Base-by-base conservation (phyloP, 2,888 invertebrate species). In the Tipula lateralis region DNA sequence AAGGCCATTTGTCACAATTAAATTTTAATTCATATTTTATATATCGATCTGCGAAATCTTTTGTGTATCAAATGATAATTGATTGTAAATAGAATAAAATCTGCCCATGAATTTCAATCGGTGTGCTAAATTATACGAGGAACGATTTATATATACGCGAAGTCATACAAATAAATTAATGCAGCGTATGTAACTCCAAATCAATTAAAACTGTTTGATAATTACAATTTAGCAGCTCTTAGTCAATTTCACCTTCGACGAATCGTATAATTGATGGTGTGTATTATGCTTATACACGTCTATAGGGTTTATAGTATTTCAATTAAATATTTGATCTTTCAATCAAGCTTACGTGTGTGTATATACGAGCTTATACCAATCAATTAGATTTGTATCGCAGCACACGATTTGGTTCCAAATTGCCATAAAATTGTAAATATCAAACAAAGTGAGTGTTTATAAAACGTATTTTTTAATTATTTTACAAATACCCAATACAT, bases 131-230 rank as follows among this genome's bases (percentile, higher is more conserved):
- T 9, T 66, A 50, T 12, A 2, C 50, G 66, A 24, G n/a, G n/a
- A n/a, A 50, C 0, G 12, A 16, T 36, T 36, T 36, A 36, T 36
- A 36, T 39, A 13, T 39, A 9, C 19, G 1, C 66, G 66, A 66
- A 66, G 66, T 66, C 66, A 66, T 66, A 66, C 66, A 66, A 66
- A 66, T 66, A 66, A 66, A 66, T 66, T 66, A n/a, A n/a, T n/a
- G n/a, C n/a, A 24, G 66, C 5, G 39, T 13, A 16, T 16, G 44
- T 4, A 50, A 16, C 16, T 1, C 66, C 66, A 66, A 66, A 66
- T 66, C 66, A 66, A 66, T 66, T 66, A 66, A 66, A 66, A 66
- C 12, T 2, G 3, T 66, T 66, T 66, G 24, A 24, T 66, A 66
- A 66, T 66, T 66, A 66, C 66, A 12, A 66, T 66, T 24, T 44